phyloP scores from a whole-genome alignment of 1,140 invertebrate genomes.

The Triops longicaudatus region DNA sequence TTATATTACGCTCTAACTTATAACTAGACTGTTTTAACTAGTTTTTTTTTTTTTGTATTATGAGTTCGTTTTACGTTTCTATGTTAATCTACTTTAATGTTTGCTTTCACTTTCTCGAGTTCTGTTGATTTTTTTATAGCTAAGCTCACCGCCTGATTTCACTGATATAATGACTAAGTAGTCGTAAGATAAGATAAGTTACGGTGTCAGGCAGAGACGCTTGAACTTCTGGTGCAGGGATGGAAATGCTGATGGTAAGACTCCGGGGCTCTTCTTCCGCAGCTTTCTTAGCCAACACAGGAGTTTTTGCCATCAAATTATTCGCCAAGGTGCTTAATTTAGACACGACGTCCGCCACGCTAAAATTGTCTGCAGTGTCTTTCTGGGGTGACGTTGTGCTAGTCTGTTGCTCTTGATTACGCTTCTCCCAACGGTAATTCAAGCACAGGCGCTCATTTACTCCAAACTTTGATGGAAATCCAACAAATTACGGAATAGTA shows the following conservation, averaged over 20 bases:
- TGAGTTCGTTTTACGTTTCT: too few species aligned
- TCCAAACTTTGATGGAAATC: background rate
- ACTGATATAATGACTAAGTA: too few species aligned
- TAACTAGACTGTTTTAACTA: too few species aligned
- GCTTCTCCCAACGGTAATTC: background rate
- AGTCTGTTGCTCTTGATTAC: background rate
- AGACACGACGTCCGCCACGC: background rate
- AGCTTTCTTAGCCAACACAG: background rate
- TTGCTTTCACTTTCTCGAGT: too few species aligned
- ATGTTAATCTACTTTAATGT: too few species aligned
- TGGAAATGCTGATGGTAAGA: background rate
- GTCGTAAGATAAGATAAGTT: background rate
- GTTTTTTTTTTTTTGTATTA: too few species aligned
- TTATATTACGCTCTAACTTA: too few species aligned
- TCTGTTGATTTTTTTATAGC: too few species aligned
- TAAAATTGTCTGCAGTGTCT: background rate
- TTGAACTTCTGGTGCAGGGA: slow-evolving; percentile 8
- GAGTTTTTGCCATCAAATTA: background rate
- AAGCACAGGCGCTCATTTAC: background rate
- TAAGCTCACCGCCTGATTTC: too few species aligned
- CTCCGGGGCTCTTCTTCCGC: background rate
- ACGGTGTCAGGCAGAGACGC: background rate
- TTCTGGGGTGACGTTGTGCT: background rate
- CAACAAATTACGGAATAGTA: background rate
- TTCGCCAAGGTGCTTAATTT: background rate